These are phyloP conservation scores for Sebastes vulpes DNA, from an alignment of 2,797 vertebrate genomes.

Conservation along the genomic window DNA sequence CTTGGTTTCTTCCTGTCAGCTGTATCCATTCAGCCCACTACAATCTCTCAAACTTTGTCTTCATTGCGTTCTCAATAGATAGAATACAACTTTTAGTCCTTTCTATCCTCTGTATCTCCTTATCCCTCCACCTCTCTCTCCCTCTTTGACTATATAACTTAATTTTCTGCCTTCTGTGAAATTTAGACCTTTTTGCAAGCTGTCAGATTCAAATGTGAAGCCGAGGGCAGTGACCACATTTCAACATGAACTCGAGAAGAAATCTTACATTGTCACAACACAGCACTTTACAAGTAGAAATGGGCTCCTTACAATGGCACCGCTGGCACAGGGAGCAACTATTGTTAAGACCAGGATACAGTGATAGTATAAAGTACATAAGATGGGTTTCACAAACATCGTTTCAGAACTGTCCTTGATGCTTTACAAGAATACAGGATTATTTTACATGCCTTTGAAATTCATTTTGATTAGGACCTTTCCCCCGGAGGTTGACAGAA, in stretches of 20 bases:
- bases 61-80: background rate
- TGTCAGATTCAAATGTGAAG: slow-evolving; percentile 21
- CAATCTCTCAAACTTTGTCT: background rate
- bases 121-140: background rate
- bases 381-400: slow-evolving; percentile 3
- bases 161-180: slow-evolving; percentile 25
- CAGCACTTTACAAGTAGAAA: slow-evolving; percentile 30
- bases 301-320: slow-evolving; percentile 13
- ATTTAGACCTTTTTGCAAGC: slow-evolving; percentile 11
- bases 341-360: background rate
- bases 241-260: background rate
- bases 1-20: background rate
- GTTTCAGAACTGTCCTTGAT: background rate
- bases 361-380: background rate
- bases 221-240: background rate
- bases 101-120: background rate
- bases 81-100: background rate
- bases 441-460: slow-evolving; percentile 20
- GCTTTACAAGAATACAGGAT: background rate
- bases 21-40: background rate
- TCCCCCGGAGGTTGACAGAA: background rate
- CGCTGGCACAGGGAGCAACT: background rate
- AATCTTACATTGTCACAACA: slow-evolving; percentile 19
- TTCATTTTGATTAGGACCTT: background rate
- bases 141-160: background rate